A percentile compares a stretch with the other conserved stretches of the same genome.
Conservation (phyloP, 2,797 vertebrate species). For the Ctenochaetus hawaiiensis region DNA sequence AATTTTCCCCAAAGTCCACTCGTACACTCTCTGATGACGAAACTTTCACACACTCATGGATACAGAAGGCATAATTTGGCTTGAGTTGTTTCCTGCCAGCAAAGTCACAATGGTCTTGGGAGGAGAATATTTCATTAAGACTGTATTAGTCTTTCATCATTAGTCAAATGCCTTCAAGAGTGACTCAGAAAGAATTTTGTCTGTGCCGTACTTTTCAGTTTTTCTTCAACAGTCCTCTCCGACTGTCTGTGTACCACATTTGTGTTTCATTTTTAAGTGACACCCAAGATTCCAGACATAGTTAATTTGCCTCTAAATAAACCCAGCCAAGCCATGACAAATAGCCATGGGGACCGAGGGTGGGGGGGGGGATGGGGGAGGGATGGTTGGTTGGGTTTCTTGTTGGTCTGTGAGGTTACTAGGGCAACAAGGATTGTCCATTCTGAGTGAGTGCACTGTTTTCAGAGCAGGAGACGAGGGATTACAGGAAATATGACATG, state of each 20-base stretch:
- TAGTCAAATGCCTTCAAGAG: constrained; percentile 45
- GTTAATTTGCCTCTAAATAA: constrained; percentile 90
- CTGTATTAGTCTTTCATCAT: constrained; percentile 37
- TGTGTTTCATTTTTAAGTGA: constrained; percentile 79
- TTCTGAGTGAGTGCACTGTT: constrained; percentile 79
- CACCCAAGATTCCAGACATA: constrained; percentile 87
- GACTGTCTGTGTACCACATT: constrained; percentile 70
- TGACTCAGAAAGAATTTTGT: constrained; percentile 40
- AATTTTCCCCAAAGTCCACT: no score
- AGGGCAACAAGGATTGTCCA: constrained; percentile 79
- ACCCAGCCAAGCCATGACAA: constrained; percentile 88
- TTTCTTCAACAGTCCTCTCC: constrained; percentile 47
- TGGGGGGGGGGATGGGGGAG: constrained; percentile 51
- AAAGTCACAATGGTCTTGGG: constrained; percentile 14
- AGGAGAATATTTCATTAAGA: constrained; percentile 45
- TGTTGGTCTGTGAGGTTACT: constrained; percentile 85
- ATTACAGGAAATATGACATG: constrained; percentile 91
- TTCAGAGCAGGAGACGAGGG: constrained; percentile 84
- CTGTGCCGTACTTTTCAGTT: constrained; percentile 55
- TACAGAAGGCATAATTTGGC: no score
- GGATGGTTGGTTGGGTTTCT: constrained; percentile 83
- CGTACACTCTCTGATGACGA: no score
- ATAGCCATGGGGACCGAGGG: constrained; percentile 82
- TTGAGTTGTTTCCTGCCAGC: constrained; percentile 25
- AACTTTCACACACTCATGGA: no score